A percentile compares a stretch with the other conserved stretches of the same genome.
phyloP scores from a whole-genome alignment of 1,140 invertebrate genomes.

The Drosophila equinoxialis region DNA sequence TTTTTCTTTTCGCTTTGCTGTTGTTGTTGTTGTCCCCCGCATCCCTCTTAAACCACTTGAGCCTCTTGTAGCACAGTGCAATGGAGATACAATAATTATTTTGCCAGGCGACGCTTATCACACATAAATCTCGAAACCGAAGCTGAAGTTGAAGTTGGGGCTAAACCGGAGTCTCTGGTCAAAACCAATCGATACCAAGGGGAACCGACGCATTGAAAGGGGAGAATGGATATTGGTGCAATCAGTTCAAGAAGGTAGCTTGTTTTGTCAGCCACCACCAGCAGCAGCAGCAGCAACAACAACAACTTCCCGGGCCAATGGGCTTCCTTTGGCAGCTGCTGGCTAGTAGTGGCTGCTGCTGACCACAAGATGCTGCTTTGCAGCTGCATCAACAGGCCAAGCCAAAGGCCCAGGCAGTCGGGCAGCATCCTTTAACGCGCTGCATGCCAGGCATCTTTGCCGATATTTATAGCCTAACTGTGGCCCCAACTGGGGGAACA shows the following conservation, averaged over 20 bases:
- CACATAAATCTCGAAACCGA: conserved; percentile 68
- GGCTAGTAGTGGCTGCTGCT: conserved; percentile 19
- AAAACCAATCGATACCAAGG: conserved; percentile 44
- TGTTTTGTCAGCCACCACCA: conserved; percentile 68
- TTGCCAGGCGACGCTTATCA: conserved; percentile 78
- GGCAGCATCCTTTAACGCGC: conserved; percentile 75
- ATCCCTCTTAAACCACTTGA: not conserved
- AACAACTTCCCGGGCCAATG: conserved; percentile 69
- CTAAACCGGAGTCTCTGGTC: conserved; percentile 41
- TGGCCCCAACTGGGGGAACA: conserved; percentile 62
- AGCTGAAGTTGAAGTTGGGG: conserved; percentile 27
- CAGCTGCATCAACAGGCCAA: conserved; percentile 53
- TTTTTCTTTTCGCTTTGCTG: conserved; percentile 34
- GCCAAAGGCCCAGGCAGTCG: conserved; percentile 25
- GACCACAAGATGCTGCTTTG: conserved; percentile 58
- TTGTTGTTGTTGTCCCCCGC: not conserved
- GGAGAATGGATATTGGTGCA: not conserved
- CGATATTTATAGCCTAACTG: conserved; percentile 69
- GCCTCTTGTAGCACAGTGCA: not conserved
- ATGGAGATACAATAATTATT: conserved; percentile 76
- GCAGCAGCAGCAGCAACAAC: conserved; percentile 9
- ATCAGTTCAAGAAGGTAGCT: conserved; percentile 40
- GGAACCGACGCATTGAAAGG: not conserved
- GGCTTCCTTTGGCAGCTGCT: conserved; percentile 61
- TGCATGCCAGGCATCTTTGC: conserved; percentile 75